Percentiles rank a stretch among this genome's conserved stretches.
These are phyloP conservation scores for Cyanoramphus novaezelandiae DNA, from an alignment of 2,113 vertebrate genomes.

Conservation along the genomic window DNA sequence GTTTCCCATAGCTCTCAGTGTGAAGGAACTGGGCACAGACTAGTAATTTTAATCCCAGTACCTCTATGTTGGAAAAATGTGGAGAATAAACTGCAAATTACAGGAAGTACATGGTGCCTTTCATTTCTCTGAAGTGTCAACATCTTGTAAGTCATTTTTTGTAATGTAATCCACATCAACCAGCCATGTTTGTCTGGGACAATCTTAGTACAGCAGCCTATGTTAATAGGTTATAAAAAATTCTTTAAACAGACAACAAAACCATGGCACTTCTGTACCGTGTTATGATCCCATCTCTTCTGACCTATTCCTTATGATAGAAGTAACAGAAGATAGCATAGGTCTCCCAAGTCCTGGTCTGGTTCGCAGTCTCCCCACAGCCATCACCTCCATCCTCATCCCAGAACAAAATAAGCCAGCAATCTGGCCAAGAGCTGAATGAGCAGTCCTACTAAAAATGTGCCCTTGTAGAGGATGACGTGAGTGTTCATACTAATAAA, in stretches of 20 bases:
- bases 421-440: background rate
- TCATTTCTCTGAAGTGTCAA: background rate
- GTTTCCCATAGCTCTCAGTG: slow-evolving; percentile 23
- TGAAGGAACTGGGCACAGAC: background rate
- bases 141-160: background rate
- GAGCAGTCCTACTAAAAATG: background rate
- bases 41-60: background rate
- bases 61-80: background rate
- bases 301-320: background rate
- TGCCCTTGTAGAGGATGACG: background rate
- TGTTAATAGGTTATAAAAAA: background rate
- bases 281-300: background rate
- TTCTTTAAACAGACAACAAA: background rate
- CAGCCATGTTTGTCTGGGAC: fast-evolving
- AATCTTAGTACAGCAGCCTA: background rate
- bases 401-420: background rate
- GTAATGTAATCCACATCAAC: background rate
- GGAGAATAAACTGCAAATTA: background rate
- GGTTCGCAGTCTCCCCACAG: background rate
- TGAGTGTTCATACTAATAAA: background rate
- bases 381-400: background rate
- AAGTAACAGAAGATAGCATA: background rate
- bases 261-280: fast-evolving
- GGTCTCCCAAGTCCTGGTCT: background rate
- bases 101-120: background rate